phyloP scores from a whole-genome alignment of 2,888 invertebrate genomes.

The Tenthredo notha region DNA sequence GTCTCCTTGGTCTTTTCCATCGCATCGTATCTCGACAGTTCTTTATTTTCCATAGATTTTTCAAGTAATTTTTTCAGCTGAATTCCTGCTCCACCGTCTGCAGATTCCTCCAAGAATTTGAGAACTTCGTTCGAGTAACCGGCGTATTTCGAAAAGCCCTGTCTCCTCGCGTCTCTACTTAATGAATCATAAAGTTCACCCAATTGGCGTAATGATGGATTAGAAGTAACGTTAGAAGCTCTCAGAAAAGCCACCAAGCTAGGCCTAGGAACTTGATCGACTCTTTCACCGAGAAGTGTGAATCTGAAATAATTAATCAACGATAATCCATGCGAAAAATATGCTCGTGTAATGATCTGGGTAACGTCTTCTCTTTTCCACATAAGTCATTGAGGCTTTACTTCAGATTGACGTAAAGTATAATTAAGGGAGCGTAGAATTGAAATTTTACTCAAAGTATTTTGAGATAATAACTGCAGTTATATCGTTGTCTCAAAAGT shows the following conservation, averaged over 20 bases:
- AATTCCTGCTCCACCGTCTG: conserved; percentile 81
- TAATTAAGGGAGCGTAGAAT: neutral
- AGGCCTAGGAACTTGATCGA: conserved; percentile 72
- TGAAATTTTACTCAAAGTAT: neutral
- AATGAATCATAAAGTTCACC: conserved; percentile 83
- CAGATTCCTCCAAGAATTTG: conserved; percentile 80
- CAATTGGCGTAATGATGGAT: conserved; percentile 82
- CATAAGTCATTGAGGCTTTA: neutral
- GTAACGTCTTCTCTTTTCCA: neutral
- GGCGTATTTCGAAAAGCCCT: conserved; percentile 82
- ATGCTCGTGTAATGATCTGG: neutral
- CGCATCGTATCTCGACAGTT: conserved; percentile 82
- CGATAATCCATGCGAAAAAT: neutral
- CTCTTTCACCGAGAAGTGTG: conserved; percentile 71
- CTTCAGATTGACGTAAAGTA: neutral
- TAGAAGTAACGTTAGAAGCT: conserved; percentile 81
- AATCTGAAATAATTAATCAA: conserved; percentile 63
- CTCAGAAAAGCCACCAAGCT: conserved; percentile 74
- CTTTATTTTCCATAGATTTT: conserved; percentile 81
- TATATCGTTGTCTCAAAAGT: neutral
- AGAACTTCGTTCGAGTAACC: conserved; percentile 83
- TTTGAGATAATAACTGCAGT: neutral
- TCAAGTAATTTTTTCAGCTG: conserved; percentile 82
- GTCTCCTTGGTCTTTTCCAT: conserved; percentile 81
- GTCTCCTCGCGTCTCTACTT: conserved; percentile 84